Percentiles rank a stretch among this genome's conserved stretches.
phyloP scores from a whole-genome alignment of 2,888 invertebrate genomes.

The Malthinus seriepunctatus region DNA sequence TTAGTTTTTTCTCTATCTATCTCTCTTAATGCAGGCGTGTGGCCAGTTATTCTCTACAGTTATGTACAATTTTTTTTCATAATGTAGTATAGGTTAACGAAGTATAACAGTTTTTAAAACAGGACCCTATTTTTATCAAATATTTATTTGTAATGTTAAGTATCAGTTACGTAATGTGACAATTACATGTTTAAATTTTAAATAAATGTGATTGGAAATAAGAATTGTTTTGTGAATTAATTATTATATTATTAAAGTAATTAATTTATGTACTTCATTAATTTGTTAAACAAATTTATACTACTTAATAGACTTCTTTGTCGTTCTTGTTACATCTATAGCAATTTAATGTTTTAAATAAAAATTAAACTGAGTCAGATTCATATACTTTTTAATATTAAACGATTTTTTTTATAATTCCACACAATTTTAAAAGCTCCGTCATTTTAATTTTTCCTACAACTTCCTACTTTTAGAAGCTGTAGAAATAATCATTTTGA shows the following conservation, averaged over 20 bases:
- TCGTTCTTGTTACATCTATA: too few species aligned
- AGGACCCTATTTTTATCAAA: slow-evolving; percentile 35
- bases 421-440: too few species aligned
- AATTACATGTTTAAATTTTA: too few species aligned
- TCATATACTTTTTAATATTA: too few species aligned
- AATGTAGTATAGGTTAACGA: slow-evolving; percentile 23
- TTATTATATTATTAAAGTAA: not conserved
- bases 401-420: too few species aligned
- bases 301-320: too few species aligned
- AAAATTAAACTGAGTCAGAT: too few species aligned
- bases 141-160: slow-evolving; percentile 42
- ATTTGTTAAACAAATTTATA: too few species aligned
- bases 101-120: slow-evolving; percentile 21
- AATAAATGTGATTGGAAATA: slow-evolving; percentile 53
- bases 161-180: slow-evolving; percentile 26
- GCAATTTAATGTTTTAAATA: too few species aligned
- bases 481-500: too few species aligned
- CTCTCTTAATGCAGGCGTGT: slow-evolving; percentile 24
- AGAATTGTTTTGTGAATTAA: slow-evolving; percentile 1
- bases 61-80: slow-evolving; percentile 27
- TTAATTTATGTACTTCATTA: not conserved
- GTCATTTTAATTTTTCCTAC: too few species aligned
- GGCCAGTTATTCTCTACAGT: slow-evolving; percentile 31
- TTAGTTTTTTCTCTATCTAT: slow-evolving; percentile 17
- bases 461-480: too few species aligned